These are phyloP conservation scores for Linyphia triangularis DNA, from an alignment of 2,888 invertebrate species.

Conservation along the genomic window DNA sequence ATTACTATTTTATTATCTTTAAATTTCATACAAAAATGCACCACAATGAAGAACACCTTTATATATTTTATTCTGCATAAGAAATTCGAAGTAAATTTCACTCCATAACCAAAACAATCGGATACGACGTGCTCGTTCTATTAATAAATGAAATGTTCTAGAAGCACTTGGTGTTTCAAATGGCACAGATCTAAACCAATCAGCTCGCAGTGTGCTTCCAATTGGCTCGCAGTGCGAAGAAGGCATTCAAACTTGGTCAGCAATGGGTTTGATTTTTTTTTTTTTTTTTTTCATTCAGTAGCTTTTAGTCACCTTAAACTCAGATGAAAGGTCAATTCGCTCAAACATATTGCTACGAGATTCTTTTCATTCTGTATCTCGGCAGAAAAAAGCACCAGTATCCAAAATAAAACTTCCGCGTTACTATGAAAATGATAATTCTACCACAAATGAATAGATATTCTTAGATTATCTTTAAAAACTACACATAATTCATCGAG, in stretches of 20 bases:
- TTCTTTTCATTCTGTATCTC: not conserved
- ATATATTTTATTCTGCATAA: not conserved
- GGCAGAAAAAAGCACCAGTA: slow-evolving; percentile 4
- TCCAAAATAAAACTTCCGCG: too few species aligned
- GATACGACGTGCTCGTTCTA: slow-evolving; percentile 21
- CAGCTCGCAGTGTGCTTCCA: slow-evolving; percentile 4
- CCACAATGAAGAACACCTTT: slow-evolving; percentile 22
- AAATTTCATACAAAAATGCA: slow-evolving; percentile 9
- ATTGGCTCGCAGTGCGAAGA: slow-evolving; percentile 4
- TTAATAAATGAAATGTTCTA: slow-evolving; percentile 25
- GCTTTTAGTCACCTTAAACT: not conserved
- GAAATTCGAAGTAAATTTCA: slow-evolving; percentile 16
- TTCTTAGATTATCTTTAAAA: not conserved
- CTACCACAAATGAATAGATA: too few species aligned
- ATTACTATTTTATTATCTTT: slow-evolving; percentile 25
- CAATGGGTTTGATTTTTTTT: not conserved
- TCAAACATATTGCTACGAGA: not conserved
- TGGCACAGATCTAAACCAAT: slow-evolving; percentile 40
- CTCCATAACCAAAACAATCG: not conserved
- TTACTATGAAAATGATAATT: too few species aligned
- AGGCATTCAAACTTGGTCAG: not conserved
- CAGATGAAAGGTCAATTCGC: not conserved
- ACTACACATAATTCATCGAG: not conserved
- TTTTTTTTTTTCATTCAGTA: not conserved
- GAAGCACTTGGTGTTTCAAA: slow-evolving; percentile 50